Base-by-base conservation (phyloP, 2,113 vertebrate species). In the Prolemur simus region DNA sequence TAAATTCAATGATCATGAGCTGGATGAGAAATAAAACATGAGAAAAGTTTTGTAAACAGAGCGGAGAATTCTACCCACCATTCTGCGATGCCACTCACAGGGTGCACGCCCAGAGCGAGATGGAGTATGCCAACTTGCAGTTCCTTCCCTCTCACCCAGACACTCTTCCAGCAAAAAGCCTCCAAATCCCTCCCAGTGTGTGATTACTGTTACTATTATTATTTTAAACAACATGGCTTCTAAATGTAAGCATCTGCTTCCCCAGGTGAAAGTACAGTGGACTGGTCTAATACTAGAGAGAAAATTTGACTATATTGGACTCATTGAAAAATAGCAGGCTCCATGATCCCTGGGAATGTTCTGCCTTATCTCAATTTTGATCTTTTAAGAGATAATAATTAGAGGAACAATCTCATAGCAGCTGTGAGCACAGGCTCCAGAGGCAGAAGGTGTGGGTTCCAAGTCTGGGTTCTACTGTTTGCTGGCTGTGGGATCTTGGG, bases 91-190 rank as follows among this genome's bases (percentile, higher is more conserved):
- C 56, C 64, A 52, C 9, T 14, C 12, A 10, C 34, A 60, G 60
- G 56, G 68, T 32, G 13, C 0, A 0, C 0, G 0, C 68, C 89
- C 42, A 32, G 54, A 9, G 91, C 0, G 2, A 52, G 69, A 54
- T 0, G 6, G 56, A 27, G 17, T 1, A 14, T 7, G 9, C 2
- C 34, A 20, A n/a, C 29, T 2, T 5, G 32, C 47, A 9, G 42
- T 32, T 54, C 45, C 6, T n/a, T 15, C 14, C n/a, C 34, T 32
- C 69, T 25, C 21, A 12, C 52, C 45, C 45, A n/a, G 69, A 20
- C 2, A 6, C 34, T 18, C 69, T 64, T 20, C 7, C 0, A 21
- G 45, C 8, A 45, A 63, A 63, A 60, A 60, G 25, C 58, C 25
- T 60, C 58, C 10, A 42, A 47, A 39, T 27, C n/a, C 58, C 29